Conservation (phyloP, 2,888 invertebrate genomes). For the Thereva nobilitata region DNA sequence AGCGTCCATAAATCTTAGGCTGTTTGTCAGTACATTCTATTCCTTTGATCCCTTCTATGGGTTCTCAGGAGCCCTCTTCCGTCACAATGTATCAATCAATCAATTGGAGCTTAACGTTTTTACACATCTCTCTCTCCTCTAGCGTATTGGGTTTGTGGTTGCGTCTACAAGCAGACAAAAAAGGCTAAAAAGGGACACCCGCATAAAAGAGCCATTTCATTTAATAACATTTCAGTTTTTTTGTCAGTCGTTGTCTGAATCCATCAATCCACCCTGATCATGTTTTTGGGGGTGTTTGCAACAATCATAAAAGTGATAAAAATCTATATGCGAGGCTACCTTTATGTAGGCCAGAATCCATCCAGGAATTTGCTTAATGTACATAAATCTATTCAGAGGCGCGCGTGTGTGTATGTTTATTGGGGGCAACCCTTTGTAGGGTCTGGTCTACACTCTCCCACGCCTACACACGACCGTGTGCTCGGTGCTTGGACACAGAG, state of each 20-base stretch:
- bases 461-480: too few relatives aligned
- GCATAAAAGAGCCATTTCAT: conserved; percentile 20
- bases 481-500: too few relatives aligned
- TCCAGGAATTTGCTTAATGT: too few relatives aligned
- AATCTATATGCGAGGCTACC: too few relatives aligned
- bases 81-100: conserved; percentile 26
- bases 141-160: not conserved
- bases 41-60: conserved; percentile 21
- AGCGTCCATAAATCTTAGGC: conserved; percentile 18
- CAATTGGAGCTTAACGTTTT: conserved; percentile 21
- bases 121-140: not conserved
- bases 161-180: not conserved
- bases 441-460: too few relatives aligned
- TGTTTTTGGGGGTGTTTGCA: not conserved
- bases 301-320: not conserved
- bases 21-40: conserved; percentile 20
- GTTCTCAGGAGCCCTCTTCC: conserved; percentile 9
- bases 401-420: too few relatives aligned
- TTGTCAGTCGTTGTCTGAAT: conserved; percentile 13
- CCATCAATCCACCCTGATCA: conserved; percentile 15
- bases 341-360: too few relatives aligned
- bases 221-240: conserved; percentile 22
- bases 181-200: not conserved
- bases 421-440: too few relatives aligned
- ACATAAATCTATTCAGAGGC: too few relatives aligned